Base-by-base conservation (phyloP, 2,113 vertebrate genomes). In the Elephantulus edwardii region DNA sequence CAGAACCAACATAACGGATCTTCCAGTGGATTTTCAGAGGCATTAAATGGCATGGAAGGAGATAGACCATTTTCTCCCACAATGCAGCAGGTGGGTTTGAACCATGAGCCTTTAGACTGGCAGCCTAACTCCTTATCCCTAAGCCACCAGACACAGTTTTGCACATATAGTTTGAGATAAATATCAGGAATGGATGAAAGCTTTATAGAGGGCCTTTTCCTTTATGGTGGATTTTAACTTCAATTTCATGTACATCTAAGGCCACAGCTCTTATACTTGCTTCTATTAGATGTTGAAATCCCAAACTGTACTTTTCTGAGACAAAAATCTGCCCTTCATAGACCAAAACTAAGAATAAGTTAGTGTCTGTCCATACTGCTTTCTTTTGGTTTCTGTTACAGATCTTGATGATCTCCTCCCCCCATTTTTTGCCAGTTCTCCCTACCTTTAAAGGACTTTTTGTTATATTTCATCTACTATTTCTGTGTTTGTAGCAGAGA, bases 281-380 rank as follows among this genome's bases (percentile, higher is more conserved):
- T 48, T 19, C 20, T 3, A 12, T 4, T 26, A 2, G 35, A 6
- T 20, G 1, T 14, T 16, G 2, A 54, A 33, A 19, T 14, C 19
- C 0, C 16, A 54, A 11, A 8, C 13, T 33, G 14, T 8, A 0
- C 35, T 64, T 54, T 22, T 3, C 26, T 2, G 62, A 62, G 3
- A 71, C 50, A 52, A 62, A 24, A 30, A 4, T 14, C 0, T 5
- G 2, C 1, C n/a, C n/a, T n/a, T n/a, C n/a, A n/a, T n/a, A n/a
- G n/a, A n/a, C n/a, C n/a, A n/a, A n/a, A n/a, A n/a, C n/a, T 14
- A 50, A 50, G 48, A 50, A 16, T 16, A 50, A 16, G 48, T 50
- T 16, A 50, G 48, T 16, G 16, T 50, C 16, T 50, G 48, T 50
- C 16, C 48, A 8, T 50, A 16, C 48, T 28, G 33, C 26, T 89